Conservation (phyloP, 2,113 vertebrate species). For the Catharus fuscescens region DNA sequence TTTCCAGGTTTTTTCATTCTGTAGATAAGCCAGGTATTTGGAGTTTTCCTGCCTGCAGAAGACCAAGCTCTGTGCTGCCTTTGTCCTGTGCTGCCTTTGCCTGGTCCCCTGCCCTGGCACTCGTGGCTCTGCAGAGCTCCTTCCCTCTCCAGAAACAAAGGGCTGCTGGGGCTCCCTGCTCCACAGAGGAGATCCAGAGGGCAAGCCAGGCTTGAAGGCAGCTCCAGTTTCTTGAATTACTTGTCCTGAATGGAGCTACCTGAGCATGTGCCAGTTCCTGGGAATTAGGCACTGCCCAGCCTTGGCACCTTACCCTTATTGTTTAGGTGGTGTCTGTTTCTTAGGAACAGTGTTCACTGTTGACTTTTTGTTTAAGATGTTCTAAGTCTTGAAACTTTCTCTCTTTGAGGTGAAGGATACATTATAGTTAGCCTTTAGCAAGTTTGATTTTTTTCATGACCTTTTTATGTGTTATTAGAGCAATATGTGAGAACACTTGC, state of each 20-base stretch:
- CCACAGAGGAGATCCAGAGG: neutral
- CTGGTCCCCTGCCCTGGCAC: neutral
- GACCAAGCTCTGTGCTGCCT: neutral
- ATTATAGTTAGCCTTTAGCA: neutral
- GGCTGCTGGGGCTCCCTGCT: neutral
- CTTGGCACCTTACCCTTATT: neutral
- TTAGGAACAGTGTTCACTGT: neutral
- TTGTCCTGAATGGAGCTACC: neutral
- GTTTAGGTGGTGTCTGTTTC: neutral
- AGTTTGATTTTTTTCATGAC: neutral
- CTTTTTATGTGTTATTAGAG: neutral
- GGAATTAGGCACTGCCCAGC: neutral
- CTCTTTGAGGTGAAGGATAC: neutral
- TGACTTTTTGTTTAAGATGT: neutral
- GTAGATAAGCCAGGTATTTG: neutral
- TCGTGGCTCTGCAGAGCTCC: neutral
- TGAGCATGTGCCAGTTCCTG: neutral
- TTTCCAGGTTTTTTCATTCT: neutral
- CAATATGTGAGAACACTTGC: neutral
- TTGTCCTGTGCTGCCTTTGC: neutral
- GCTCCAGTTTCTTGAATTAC: neutral
- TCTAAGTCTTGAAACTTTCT: neutral
- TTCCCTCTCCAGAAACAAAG: neutral
- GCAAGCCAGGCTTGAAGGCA: neutral
- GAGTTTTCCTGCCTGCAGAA: neutral